Conservation (phyloP, 1,140 invertebrate species). For the Drosophila saltans region DNA sequence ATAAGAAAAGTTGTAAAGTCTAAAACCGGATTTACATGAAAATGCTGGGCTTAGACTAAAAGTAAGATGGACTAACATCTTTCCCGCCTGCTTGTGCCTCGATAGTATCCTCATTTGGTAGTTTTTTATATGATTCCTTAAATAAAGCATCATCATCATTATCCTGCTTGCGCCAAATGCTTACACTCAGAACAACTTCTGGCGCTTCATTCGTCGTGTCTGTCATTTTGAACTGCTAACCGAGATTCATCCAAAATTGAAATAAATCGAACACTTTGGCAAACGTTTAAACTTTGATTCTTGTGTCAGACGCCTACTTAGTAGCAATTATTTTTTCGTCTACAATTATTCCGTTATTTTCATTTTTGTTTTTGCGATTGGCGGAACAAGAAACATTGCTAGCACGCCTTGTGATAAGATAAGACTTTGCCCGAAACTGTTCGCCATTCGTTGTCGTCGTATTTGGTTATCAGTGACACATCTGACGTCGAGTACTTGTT, state of each 20-base stretch:
- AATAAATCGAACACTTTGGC: conserved; percentile 31
- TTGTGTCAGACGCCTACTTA: conserved; percentile 54
- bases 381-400: conserved; percentile 53
- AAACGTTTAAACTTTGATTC: conserved; percentile 57
- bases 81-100: conserved; percentile 29
- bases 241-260: conserved; percentile 42
- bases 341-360: not conserved
- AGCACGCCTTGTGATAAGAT: conserved; percentile 60
- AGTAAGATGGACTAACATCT: conserved; percentile 50
- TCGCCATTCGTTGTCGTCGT: conserved; percentile 1
- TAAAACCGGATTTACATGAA: conserved; percentile 21
- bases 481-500: conserved; percentile 20
- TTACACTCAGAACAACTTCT: conserved; percentile 42
- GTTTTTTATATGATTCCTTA: conserved; percentile 25
- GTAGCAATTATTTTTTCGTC: conserved; percentile 49
- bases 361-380: conserved; percentile 22
- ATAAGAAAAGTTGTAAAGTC: conserved; percentile 17
- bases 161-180: not conserved
- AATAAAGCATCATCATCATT: conserved; percentile 8
- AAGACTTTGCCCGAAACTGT: conserved; percentile 37
- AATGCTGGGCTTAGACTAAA: conserved; percentile 23
- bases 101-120: conserved; percentile 35
- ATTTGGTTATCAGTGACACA: conserved; percentile 41
- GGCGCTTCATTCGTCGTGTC: conserved; percentile 24
- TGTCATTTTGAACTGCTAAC: conserved; percentile 42